Evolutionary conservation across 2,113 vertebrate species (phyloP), one percentile per base, ranked within the genome.

Genomic region (Sinocyclocheilus maitianheensis): DNA sequence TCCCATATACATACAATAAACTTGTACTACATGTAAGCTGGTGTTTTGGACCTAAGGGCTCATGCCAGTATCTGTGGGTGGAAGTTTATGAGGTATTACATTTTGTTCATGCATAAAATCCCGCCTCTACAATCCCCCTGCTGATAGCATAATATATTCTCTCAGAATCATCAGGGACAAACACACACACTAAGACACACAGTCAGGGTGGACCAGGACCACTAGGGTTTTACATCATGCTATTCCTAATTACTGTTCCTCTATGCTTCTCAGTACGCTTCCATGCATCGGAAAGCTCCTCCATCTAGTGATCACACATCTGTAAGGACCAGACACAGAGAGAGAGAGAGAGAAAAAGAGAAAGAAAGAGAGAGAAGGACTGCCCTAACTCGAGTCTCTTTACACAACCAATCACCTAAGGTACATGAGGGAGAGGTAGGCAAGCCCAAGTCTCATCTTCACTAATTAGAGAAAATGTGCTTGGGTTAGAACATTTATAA

Each of bases 171-270:
- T 72, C 72, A 74, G 72, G 60, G 55, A 60, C 62, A 72, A 53
- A 86, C 37, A 77, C 77, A 55, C 83, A 88, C 40, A 80, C 62
- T 81, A 53, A 89, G 85, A 85, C 65, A 86, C 63, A 84, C 74
- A 86, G 63, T 86, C 34, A 30, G 55, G 76, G 67, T 62, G 78
- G 20, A 65, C 69, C 16, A 10, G 75, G 75, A 85, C 63, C 63
- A 69, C 65, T 72, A 86, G 89, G 86, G 84, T 79, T 87, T 81
- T 89, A 90, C 86, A 90, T 85, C 75, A 85, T 65, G 65, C 86
- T 84, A 85, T 89, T 88, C 89, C 92, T 93, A 93, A 94, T 93
- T 94, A 93, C 91, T 30, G 46, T 90, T 90, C 24, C 77, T 88
- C 72, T 62, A 88, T 84, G 84, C 86, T 83, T 81, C 84, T 67